Conservation (phyloP, 1,140 invertebrate genomes). For the Coptotermes formosanus region DNA sequence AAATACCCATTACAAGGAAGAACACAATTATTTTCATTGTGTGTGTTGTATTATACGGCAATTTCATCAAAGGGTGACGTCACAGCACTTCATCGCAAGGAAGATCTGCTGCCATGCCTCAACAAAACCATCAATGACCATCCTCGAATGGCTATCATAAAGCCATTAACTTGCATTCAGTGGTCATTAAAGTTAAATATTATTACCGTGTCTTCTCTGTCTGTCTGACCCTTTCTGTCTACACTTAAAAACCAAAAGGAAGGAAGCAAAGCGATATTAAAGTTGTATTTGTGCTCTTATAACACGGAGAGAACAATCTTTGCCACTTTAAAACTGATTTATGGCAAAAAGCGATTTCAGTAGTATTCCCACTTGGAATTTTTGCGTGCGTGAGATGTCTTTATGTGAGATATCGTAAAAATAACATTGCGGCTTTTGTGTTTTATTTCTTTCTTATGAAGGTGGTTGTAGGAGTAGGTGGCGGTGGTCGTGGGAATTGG, state of each 20-base stretch:
- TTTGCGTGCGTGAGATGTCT: not conserved
- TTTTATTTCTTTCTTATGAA: not conserved
- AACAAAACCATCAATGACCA: conserved; percentile 14
- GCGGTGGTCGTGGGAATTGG: not conserved
- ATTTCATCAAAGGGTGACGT: not conserved
- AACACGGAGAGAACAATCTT: not conserved
- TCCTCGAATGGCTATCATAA: conserved; percentile 7
- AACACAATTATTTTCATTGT: not conserved
- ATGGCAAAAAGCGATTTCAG: not conserved
- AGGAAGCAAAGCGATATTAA: not conserved
- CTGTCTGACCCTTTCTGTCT: not conserved
- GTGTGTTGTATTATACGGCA: not conserved
- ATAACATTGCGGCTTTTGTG: conserved; percentile 1
- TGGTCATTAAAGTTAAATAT: conserved; percentile 14
- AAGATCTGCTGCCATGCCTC: not conserved
- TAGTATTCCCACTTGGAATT: conserved; percentile 2
- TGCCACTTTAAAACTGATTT: conserved; percentile 4
- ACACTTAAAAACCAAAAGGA: not conserved
- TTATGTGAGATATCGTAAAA: conserved; percentile 14
- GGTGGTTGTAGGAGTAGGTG: not conserved
- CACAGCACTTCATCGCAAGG: not conserved
- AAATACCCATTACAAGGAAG: not conserved
- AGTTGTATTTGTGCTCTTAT: not conserved
- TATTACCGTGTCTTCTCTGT: not conserved
- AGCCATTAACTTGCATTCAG: conserved; percentile 18